Conservation (phyloP, 2,888 invertebrate genomes). For the Suillia variegata region DNA sequence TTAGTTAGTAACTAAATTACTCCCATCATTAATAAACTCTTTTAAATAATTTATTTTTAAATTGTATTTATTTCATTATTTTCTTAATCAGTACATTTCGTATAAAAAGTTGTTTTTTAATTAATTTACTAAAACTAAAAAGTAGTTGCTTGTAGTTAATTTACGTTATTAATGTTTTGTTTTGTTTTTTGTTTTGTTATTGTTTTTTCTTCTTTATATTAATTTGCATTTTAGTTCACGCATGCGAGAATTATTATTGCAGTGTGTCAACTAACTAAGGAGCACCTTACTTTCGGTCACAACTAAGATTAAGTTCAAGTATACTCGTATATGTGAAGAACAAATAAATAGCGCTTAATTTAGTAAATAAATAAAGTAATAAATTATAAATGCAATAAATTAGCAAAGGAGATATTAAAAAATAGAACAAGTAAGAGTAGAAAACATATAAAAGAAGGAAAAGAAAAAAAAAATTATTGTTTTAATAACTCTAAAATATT, state of each 20-base stretch:
- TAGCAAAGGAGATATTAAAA: slow-evolving; percentile 1
- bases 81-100: slow-evolving; percentile 58
- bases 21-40: no score
- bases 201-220: slow-evolving; percentile 7
- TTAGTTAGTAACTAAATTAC: no score
- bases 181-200: no score
- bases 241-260: no score
- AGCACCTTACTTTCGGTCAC: slow-evolving; percentile 26
- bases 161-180: background rate
- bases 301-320: background rate
- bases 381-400: background rate
- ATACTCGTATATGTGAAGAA: background rate
- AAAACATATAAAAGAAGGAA: background rate
- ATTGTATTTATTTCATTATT: slow-evolving; percentile 43
- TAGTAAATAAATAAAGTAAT: background rate
- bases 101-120: slow-evolving; percentile 35
- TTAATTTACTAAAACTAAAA: slow-evolving; percentile 25
- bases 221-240: no score
- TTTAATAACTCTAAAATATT: slow-evolving; percentile 45
- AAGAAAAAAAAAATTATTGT: background rate
- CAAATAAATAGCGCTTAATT: background rate
- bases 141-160: slow-evolving; percentile 27
- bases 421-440: slow-evolving; percentile 2
- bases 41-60: slow-evolving; percentile 6
- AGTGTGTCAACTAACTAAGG: slow-evolving; percentile 14